phyloP scores from a whole-genome alignment of 2,888 invertebrate species.

The Cremastinae sp. region DNA sequence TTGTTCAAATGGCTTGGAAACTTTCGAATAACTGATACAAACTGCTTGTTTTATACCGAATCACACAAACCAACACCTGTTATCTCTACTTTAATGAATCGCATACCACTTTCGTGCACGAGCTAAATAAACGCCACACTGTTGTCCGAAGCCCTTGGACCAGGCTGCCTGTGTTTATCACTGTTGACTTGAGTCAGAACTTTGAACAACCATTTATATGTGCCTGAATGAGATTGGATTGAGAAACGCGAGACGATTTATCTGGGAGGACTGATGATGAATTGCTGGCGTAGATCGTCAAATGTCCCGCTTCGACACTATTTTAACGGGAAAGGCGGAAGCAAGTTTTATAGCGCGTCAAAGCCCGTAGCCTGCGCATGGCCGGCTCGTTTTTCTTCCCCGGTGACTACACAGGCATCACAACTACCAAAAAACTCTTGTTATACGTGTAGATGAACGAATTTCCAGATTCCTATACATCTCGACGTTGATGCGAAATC shows the following conservation, averaged over 20 bases:
- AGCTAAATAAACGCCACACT: slow-evolving; percentile 2
- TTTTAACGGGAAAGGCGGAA: slow-evolving; percentile 14
- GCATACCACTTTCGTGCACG: neutral
- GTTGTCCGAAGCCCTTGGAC: neutral
- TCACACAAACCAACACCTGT: neutral
- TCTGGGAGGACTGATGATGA: slow-evolving; percentile 6
- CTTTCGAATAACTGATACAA: neutral
- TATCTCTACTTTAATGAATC: neutral
- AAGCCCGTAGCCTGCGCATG: neutral
- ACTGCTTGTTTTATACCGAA: neutral
- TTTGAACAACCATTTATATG: neutral
- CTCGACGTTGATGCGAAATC: slow-evolving; percentile 28
- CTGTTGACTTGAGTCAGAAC: neutral
- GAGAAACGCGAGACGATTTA: neutral
- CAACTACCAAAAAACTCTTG: slow-evolving; percentile 23
- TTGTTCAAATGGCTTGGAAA: neutral
- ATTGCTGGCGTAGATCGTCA: slow-evolving; percentile 14
- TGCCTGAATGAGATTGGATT: neutral
- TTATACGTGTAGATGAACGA: slow-evolving; percentile 37
- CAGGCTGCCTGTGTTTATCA: neutral
- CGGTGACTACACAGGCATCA: slow-evolving; percentile 34
- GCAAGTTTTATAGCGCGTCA: slow-evolving; percentile 25
- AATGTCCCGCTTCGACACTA: slow-evolving; percentile 24
- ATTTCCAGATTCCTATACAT: slow-evolving; percentile 37
- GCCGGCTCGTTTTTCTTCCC: slow-evolving; percentile 26